These are phyloP conservation scores for Ophioderma brevispina DNA, from an alignment of 35 echinoderm and acorn worm species.

Conservation along the genomic window DNA sequence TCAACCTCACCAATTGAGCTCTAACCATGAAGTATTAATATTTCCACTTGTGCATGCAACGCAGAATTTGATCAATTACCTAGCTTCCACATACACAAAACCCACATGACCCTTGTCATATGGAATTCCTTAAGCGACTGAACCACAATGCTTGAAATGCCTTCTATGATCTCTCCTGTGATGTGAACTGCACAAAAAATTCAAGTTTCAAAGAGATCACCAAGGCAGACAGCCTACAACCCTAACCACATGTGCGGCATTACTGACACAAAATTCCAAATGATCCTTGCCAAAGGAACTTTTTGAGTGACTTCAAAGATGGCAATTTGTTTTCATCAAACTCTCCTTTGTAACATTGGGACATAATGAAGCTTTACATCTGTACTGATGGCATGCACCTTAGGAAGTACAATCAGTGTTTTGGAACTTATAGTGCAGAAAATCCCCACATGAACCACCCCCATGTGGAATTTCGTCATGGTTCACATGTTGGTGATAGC, in stretches of 20 bases:
- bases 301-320: neutral
- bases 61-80: too few relatives aligned
- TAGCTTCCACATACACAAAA: too few relatives aligned
- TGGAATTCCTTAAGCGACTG: neutral
- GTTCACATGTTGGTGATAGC: neutral
- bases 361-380: neutral
- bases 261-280: too few relatives aligned
- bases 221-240: neutral
- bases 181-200: too few relatives aligned
- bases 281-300: neutral
- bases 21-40: too few relatives aligned
- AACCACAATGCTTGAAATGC: neutral
- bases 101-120: too few relatives aligned
- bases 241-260: neutral
- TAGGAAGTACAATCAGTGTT: neutral
- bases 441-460: too few relatives aligned
- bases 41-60: too few relatives aligned
- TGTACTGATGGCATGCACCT: neutral
- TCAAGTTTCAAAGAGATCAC: neutral
- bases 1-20: too few relatives aligned
- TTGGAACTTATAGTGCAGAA: neutral
- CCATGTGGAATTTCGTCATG: neutral
- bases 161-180: neutral
- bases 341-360: neutral
- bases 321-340: neutral